Percentiles rank a stretch among this genome's conserved stretches.
Conservation (phyloP, 23 tunicate genomes). For the Aplidium turbinatum region DNA sequence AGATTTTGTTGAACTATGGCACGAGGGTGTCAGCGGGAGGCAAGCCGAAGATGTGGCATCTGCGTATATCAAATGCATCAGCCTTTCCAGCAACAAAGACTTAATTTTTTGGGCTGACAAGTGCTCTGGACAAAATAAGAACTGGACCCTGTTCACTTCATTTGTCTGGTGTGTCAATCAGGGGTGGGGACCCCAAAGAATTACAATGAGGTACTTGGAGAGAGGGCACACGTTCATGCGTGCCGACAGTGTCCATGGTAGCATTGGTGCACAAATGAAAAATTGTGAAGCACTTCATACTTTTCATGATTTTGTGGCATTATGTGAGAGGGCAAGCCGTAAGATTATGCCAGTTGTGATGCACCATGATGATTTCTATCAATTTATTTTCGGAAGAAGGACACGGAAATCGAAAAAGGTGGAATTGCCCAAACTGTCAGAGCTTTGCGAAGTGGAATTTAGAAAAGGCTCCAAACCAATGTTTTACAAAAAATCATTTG, state of each 20-base stretch:
- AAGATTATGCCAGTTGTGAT: slow-evolving; percentile 12
- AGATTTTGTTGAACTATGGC: slow-evolving; percentile 15
- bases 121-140: slow-evolving; percentile 27
- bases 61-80: slow-evolving; percentile 10
- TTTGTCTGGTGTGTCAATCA: slow-evolving; percentile 24
- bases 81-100: neutral
- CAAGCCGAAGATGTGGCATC: slow-evolving; percentile 25
- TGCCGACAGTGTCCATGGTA: slow-evolving; percentile 28
- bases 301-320: slow-evolving; percentile 11
- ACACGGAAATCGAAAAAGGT: slow-evolving; percentile 5
- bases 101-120: slow-evolving; percentile 32
- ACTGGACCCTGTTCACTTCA: slow-evolving; percentile 21
- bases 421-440: neutral
- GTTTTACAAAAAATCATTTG: slow-evolving; percentile 7
- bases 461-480: slow-evolving; percentile 7
- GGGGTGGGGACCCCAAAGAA: slow-evolving; percentile 3
- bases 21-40: slow-evolving; percentile 16
- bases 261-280: slow-evolving; percentile 16
- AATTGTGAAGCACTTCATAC: slow-evolving; percentile 4
- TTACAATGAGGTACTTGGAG: neutral
- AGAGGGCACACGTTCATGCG: slow-evolving; percentile 26
- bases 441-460: neutral
- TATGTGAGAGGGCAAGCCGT: slow-evolving; percentile 2
- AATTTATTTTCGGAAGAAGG: neutral
- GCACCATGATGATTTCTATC: slow-evolving; percentile 4